Base-by-base conservation (phyloP, 1,140 invertebrate genomes). In the Plectrocnemia conspersa region DNA sequence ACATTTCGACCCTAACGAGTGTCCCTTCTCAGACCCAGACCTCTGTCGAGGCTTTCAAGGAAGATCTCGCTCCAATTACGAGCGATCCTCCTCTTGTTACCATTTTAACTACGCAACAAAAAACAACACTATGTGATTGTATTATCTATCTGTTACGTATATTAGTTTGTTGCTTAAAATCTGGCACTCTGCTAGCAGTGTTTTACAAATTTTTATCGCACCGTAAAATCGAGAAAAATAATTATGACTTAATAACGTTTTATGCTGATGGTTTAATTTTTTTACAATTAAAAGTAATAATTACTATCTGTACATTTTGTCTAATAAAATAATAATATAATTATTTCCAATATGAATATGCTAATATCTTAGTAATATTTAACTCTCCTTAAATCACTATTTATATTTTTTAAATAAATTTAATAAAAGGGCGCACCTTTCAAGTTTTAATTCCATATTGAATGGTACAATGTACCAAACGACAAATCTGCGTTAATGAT, bases 1-100 rank as follows among this genome's bases (percentile, higher is more conserved):
- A 44, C 42, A 23, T 45, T 41, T 41, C 42, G 29, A 13, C 9
- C n/a, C 38, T 52, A 52, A 52, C 48, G 38, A 52, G 15, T 38
- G 47, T 16, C 21, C 48, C 18, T 24, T 27, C 29, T n/a, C 2
- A 18, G 13, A 32, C 3, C 19, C 16, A 44, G 27, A 32, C 40
- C n/a, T 22, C 50, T n/a, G n/a, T n/a, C n/a, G 27, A 25, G 48
- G 36, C 48, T 52, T 52, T 52, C 33, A 40, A 35, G 10, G 15
- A 38, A 7, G 13, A 16, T 24, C 41, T 22, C 9, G n/a, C 11
- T 10, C 10, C 22, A 44, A 6, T 44, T 44, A 44, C 7, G 16
- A 13, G 6, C 35, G 6, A 38, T 13, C 35, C 35, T 38, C 6
- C 15, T 38, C 35, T 16, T 9, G 6, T 5, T 16, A 5, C 7